Base-by-base conservation (phyloP, 2,113 vertebrate genomes). In the Podocnemis expansa region DNA sequence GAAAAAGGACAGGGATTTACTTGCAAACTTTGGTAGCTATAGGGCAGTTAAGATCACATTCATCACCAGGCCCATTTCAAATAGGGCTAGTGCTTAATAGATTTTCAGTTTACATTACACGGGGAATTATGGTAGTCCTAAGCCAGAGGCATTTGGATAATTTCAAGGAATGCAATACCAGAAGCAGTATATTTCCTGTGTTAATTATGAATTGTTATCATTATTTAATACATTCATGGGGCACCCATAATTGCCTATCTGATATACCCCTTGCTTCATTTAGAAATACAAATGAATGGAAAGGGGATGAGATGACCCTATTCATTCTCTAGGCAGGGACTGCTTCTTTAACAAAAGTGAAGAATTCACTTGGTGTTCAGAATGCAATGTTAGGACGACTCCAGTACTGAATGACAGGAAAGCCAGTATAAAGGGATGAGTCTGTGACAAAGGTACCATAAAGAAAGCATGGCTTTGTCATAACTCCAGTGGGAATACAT, bases 191-290 rank as follows among this genome's bases (percentile, higher is more conserved):
- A 84, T 63, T 1, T 0, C 27, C 94, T 11, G 2, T 93, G 75
- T 95, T 90, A 91, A 97, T 95, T 82, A 95, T 93, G 94, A 85
- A 95, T 84, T 75, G 1, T 88, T 91, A 90, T 95, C 94, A 95
- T 84, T 95, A 91, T 95, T 96, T 45, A 83, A 96, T 95, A 70
- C 10, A 49, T 43, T 95, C 88, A 86, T 89, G 90, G 90, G 91
- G 90, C 82, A 38, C 21, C 91, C 88, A 89, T 90, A 73, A 79
- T 70, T 80, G 84, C 85, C 86, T 90, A 90, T 96, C 86, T 96
- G 93, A 54, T 85, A 25, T 83, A 5, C 1, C 29, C 86, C 76
- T 91, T 96, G 76, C 81, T 94, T 90, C 95, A 96, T 94, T 94
- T 87, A 95, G 34, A 84, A 88, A 87, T 95, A 83, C 89, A 93